Percentiles rank a stretch among this genome's conserved stretches.
These are phyloP conservation scores for Trichopria drosophilae DNA, from an alignment of 2,888 invertebrate species.

Conservation along the genomic window DNA sequence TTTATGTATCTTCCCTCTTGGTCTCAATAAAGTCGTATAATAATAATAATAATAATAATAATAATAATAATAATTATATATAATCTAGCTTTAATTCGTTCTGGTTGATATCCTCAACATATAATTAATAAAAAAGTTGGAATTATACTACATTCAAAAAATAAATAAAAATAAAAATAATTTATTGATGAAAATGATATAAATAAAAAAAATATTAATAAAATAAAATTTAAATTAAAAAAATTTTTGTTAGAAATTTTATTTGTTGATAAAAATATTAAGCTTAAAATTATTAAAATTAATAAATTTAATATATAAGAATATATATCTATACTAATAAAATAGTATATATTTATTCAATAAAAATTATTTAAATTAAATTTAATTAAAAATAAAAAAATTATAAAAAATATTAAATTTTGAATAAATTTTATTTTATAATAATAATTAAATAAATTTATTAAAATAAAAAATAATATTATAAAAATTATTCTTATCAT, in stretches of 20 bases:
- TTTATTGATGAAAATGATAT: conserved; percentile 64
- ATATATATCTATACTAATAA: conserved; percentile 27
- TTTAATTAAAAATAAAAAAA: conserved; percentile 64
- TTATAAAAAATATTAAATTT: conserved; percentile 23
- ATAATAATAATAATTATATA: conserved; percentile 74
- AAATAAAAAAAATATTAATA: conserved; percentile 64
- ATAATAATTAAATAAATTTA: conserved; percentile 14
- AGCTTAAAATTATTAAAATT: conserved; percentile 65
- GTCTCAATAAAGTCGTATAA: no score
- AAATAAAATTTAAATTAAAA: no score
- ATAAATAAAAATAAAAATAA: conserved; percentile 71
- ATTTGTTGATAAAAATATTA: conserved; percentile 62
- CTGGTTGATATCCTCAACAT: conserved; percentile 70
- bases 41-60: no score
- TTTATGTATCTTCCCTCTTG: no score
- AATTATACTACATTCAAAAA: conserved; percentile 71
- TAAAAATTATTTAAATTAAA: conserved; percentile 50
- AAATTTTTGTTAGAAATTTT: no score
- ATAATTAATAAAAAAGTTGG: conserved; percentile 70
- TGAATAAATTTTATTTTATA: conserved; percentile 13
- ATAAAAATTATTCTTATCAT: conserved; percentile 62
- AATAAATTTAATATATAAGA: conserved; percentile 42
- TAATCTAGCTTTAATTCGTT: conserved; percentile 68
- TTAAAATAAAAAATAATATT: conserved; percentile 57
- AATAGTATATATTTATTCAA: conserved; percentile 33